Evolutionary conservation across 2,888 invertebrate species (phyloP), one percentile per base, ranked within the genome.

Genomic region (Priocnemis perturbator): DNA sequence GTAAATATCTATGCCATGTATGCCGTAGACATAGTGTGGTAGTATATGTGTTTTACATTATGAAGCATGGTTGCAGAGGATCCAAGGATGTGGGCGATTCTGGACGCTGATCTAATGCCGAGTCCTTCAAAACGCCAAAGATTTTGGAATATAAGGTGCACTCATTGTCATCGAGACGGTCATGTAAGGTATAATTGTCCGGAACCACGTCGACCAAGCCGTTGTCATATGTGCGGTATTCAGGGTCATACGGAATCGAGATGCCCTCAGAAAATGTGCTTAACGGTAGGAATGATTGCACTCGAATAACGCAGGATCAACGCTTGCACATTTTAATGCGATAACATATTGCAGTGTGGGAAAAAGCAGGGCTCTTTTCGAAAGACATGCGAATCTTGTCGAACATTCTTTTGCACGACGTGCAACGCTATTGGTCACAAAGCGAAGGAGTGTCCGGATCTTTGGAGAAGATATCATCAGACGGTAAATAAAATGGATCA

Each of bases 381-480:
- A 61, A 81, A 83, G 71, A 91, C 91, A 74, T 95, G 95, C 81
- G 90, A 90, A 59, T 81, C 87, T 72, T 92, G 92, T 90, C 83
- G 84, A 58, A 83, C 85, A 45, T 69, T 90, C 1, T 84, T 85
- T 5, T 95, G 95, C 83, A 89, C 87, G 9, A 90, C 93, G 82
- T 95, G 95, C 85, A 91, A 91, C 61, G 91, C 92, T 78, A 80
- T 82, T 26, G 95, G 95, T 0, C 95, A 95, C 84, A 90, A 90
- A 11, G 81, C 90, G 57, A 89, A 90, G 21, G 89, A 90, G 83
- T 95, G 95, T 80, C 95, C 95, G 0, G 95, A 95, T 88, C 89
- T 93, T 52, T 95, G 95, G 95, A 91, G 95, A 60, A 91, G 94
- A 66, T 95, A 94, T 88, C 94, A 94, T 86, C 91, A 93, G 74